Conservation (phyloP, 2,888 invertebrate species). For the Melanotus villosus region DNA sequence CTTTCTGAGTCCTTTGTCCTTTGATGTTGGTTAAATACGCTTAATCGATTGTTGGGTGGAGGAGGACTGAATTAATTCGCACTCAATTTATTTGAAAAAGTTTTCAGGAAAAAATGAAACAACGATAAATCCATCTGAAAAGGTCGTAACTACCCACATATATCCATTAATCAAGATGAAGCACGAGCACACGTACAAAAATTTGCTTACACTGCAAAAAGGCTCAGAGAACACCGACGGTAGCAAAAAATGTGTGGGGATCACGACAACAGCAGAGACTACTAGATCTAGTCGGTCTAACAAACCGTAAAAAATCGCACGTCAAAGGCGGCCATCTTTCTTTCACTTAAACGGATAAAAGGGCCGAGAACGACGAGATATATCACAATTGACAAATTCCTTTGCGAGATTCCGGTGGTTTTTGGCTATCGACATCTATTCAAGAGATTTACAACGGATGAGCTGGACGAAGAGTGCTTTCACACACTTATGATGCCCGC, state of each 20-base stretch:
- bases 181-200: conserved; percentile 42
- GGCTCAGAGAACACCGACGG: conserved; percentile 28
- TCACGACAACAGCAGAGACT: conserved; percentile 44
- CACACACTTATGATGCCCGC: conserved; percentile 24
- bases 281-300: conserved; percentile 41
- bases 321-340: conserved; percentile 46
- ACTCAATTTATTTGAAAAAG: background rate
- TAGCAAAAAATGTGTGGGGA: conserved; percentile 39
- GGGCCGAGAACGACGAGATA: conserved; percentile 40
- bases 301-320: conserved; percentile 47
- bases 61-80: no score
- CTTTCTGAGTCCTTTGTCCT: background rate
- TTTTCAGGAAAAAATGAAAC: conserved; percentile 21
- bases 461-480: conserved; percentile 34
- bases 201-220: conserved; percentile 42
- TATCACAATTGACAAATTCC: conserved; percentile 47
- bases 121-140: conserved; percentile 24
- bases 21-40: no score
- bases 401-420: conserved; percentile 35
- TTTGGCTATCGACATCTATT: conserved; percentile 42
- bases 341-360: conserved; percentile 45
- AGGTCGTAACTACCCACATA: conserved; percentile 26
- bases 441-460: conserved; percentile 40
- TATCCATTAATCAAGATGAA: conserved; percentile 43
- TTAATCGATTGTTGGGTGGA: no score